Evolutionary conservation across 2,797 vertebrate genomes (phyloP).

Genomic region (Steatocranus sp.): DNA sequence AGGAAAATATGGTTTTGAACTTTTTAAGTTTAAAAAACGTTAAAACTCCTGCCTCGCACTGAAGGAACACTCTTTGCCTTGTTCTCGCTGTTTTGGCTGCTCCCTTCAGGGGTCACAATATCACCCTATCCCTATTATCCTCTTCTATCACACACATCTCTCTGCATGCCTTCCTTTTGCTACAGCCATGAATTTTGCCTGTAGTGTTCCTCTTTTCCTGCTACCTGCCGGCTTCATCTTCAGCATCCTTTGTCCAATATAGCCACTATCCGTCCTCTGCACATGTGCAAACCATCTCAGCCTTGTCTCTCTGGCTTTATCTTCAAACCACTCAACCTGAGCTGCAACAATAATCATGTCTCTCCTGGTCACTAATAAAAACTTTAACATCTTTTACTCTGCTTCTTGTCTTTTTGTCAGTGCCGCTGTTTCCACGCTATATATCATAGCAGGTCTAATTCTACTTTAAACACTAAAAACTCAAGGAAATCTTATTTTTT

Average conservation of each 20-base stretch:
- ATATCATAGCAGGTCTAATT: neutral
- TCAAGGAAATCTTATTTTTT: neutral
- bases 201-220: neutral
- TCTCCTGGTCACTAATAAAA: neutral
- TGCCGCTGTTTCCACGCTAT: neutral
- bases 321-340: neutral
- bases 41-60: neutral
- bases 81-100: neutral
- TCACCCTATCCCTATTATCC: neutral
- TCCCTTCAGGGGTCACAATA: neutral
- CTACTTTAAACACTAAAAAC: neutral
- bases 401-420: neutral
- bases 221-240: neutral
- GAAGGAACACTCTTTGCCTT: neutral
- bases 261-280: fast-evolving
- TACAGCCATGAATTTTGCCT: neutral
- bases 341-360: neutral
- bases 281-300: neutral
- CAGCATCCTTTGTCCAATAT: neutral
- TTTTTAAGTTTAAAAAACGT: fast-evolving
- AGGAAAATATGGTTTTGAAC: neutral
- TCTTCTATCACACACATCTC: neutral
- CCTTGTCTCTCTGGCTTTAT: neutral
- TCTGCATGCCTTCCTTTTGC: neutral
- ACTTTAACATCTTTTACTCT: neutral